phyloP scores from a whole-genome alignment of 1,140 invertebrate species.

The Drosophila guanche region DNA sequence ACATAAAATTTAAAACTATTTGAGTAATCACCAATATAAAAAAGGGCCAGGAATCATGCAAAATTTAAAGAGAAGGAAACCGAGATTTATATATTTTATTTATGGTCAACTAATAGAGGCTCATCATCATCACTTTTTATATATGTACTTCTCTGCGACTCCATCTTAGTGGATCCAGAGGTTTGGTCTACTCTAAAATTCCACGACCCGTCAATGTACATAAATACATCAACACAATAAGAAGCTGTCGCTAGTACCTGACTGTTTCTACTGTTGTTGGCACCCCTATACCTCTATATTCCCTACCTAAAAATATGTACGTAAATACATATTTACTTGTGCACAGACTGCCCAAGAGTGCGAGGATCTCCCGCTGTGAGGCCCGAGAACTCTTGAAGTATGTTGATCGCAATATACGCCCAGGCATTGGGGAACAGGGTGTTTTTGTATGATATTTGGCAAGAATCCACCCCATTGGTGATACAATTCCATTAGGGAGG shows the following conservation, averaged over 20 bases:
- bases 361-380: constrained; percentile 35
- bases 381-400: constrained; percentile 30
- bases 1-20: too few relatives aligned
- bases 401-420: constrained; percentile 44
- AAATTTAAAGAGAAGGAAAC: too few relatives aligned
- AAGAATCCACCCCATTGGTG: constrained; percentile 21
- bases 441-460: constrained; percentile 42
- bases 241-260: constrained; percentile 57
- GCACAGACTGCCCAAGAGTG: constrained; percentile 48
- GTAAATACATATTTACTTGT: constrained; percentile 3
- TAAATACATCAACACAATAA: constrained; percentile 59
- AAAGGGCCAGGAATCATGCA: too few relatives aligned
- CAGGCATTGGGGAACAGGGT: constrained; percentile 34
- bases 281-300: constrained; percentile 22
- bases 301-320: background rate
- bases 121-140: too few relatives aligned
- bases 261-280: constrained; percentile 50
- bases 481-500: constrained; percentile 32
- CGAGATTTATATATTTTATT: too few relatives aligned
- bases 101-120: too few relatives aligned
- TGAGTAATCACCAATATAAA: too few relatives aligned
- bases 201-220: constrained; percentile 28
- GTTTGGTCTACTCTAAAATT: constrained; percentile 17
- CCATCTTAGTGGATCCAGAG: constrained; percentile 24
- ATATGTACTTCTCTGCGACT: background rate